Percentiles rank a stretch among this genome's conserved stretches.
Evolutionary conservation across 2,888 invertebrate species (phyloP).

Genomic region (Tenthredo mesomela): DNA sequence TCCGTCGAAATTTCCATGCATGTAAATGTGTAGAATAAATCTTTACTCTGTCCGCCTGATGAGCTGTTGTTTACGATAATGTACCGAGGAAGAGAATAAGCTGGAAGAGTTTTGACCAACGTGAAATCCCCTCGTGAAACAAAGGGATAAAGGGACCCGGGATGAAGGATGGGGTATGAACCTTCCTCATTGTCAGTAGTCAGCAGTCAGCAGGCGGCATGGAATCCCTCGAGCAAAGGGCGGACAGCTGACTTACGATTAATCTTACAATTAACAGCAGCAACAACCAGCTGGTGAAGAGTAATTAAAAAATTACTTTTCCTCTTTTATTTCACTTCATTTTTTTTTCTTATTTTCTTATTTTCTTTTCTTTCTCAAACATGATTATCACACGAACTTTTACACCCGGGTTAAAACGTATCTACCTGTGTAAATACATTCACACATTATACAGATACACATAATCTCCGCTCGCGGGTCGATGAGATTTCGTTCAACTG

Average conservation of each 20-base stretch:
- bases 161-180: slow-evolving; percentile 23
- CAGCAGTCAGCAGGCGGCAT: slow-evolving; percentile 34
- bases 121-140: slow-evolving; percentile 38
- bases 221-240: slow-evolving; percentile 25
- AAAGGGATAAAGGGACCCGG: slow-evolving; percentile 39
- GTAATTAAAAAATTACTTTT: slow-evolving; percentile 8
- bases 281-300: slow-evolving; percentile 16
- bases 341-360: background rate
- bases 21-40: background rate
- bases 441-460: slow-evolving; percentile 1
- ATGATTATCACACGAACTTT: background rate
- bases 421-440: background rate
- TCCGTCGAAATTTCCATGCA: background rate
- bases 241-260: slow-evolving; percentile 23
- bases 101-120: slow-evolving; percentile 40
- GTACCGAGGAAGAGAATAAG: slow-evolving; percentile 32
- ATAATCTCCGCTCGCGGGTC: background rate
- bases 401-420: background rate
- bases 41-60: background rate
- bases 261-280: slow-evolving; percentile 38
- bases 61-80: slow-evolving; percentile 22
- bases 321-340: background rate
- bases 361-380: background rate
- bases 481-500: slow-evolving; percentile 7
- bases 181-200: slow-evolving; percentile 47